Base-by-base conservation (phyloP, 2,113 vertebrate genomes). In the Polypterus senegalus region DNA sequence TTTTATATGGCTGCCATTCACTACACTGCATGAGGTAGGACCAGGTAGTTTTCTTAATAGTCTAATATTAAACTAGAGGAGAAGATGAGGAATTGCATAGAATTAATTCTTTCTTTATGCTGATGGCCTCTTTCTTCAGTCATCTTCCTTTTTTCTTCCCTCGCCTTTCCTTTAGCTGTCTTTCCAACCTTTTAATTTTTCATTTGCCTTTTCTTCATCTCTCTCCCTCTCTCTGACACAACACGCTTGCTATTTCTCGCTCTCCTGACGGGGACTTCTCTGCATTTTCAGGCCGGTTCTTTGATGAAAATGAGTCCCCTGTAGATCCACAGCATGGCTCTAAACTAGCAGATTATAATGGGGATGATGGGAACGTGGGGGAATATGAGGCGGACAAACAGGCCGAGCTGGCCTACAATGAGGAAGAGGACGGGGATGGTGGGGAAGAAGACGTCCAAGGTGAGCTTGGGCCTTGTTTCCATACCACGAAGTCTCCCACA, bases 391-490 rank as follows among this genome's bases (percentile, higher is more conserved):
- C 94, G 73, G 96, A 99, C 94, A 99, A 98, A 86, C 96, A 99
- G 92, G 95, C 96, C 11, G 96, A 99, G 82, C 92, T 99, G 89
- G 96, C 94, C 86, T 99, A 99, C 93, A 99, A 99, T 93, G 95
- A 99, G 93, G 96, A 99, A 93, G 96, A 99, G 89, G 96, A 99
- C 91, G 96, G 96, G 88, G 96, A 99, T 91, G 96, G 96, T 88
- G 96, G 95, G 88, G 96, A 99, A 92, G 95, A 99, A 97, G 96
- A 99, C 86, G 91, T 94, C 82, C 96, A 99, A 99, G 96, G 96
- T 99, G 93, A 98, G 93, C 91, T 84, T 85, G 85, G 89, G 80
- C 79, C 75, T 83, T 76, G 66, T 69, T 76, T 84, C 84, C 85
- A 70, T 83, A 80, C 85, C 75, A 73, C 69, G 84, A 73, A 71